phyloP scores from a whole-genome alignment of 2,113 vertebrate species.

The Bombycilla garrulus region DNA sequence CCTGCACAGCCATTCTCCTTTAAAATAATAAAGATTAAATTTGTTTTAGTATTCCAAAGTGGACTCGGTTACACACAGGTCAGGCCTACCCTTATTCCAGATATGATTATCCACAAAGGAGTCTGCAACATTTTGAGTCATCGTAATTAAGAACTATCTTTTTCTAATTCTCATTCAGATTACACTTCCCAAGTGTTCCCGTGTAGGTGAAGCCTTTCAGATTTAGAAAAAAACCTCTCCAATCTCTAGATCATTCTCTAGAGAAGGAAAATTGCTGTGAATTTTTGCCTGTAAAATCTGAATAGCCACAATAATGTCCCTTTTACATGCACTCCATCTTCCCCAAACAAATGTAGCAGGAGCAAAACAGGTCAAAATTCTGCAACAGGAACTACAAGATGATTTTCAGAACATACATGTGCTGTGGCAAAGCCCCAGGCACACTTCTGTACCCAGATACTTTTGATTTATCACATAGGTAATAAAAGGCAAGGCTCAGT shows the following conservation, averaged over 20 bases:
- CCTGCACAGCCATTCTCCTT: neutral
- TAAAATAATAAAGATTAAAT: neutral
- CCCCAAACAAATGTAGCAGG: neutral
- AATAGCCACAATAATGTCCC: neutral
- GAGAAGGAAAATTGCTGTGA: neutral
- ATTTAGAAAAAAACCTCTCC: neutral
- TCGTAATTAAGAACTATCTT: neutral
- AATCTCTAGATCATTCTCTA: neutral
- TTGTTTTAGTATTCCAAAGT: neutral
- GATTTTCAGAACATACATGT: neutral
- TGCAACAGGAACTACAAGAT: neutral
- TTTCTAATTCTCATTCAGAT: neutral
- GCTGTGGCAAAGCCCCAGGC: neutral
- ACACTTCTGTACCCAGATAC: neutral
- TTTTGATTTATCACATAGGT: neutral
- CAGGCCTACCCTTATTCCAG: neutral
- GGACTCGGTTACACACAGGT: neutral
- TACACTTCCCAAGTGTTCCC: neutral
- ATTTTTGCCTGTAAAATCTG: neutral
- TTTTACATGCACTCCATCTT: neutral
- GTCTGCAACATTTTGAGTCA: neutral
- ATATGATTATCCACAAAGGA: neutral
- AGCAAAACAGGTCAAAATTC: neutral
- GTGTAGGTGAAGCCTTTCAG: neutral
- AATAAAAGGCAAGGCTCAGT: neutral